Percentiles rank a stretch among this genome's conserved stretches.
Conservation (phyloP, 2,797 vertebrate genomes). For the Sebastes ruberrimus region DNA sequence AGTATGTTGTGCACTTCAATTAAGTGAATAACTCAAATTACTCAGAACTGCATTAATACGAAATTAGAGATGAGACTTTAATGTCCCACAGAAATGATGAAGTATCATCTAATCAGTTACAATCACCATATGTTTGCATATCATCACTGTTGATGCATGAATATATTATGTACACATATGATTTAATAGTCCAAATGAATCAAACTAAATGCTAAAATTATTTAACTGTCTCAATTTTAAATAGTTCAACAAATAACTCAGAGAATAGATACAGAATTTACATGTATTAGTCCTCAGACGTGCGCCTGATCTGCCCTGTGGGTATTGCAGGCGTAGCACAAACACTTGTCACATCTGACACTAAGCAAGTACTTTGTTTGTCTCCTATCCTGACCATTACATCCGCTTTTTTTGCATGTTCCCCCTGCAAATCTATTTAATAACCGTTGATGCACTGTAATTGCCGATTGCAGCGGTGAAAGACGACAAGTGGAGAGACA, state of each 20-base stretch:
- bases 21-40: constrained; percentile 1
- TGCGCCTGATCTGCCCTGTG: constrained; percentile 5
- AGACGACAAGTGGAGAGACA: constrained; percentile 6
- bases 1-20: background rate
- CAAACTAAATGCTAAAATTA: constrained; percentile 16
- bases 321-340: background rate
- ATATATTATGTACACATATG: background rate
- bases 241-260: constrained; percentile 27
- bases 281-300: background rate
- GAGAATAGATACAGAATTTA: constrained; percentile 8
- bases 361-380: constrained; percentile 37
- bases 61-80: constrained; percentile 11
- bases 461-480: background rate
- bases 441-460: constrained; percentile 5
- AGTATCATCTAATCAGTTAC: constrained; percentile 14
- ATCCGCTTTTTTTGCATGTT: constrained; percentile 5
- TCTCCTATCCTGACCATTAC: constrained; percentile 10
- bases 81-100: background rate
- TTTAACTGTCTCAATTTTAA: constrained; percentile 1
- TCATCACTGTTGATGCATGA: background rate
- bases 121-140: constrained; percentile 16
- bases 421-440: constrained; percentile 22
- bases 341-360: constrained; percentile 50
- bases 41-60: constrained; percentile 15
- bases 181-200: constrained; percentile 6